Percentiles rank a stretch among this genome's conserved stretches.
Conservation (phyloP, 2,797 vertebrate species). For the Cirrhinus molitorella region DNA sequence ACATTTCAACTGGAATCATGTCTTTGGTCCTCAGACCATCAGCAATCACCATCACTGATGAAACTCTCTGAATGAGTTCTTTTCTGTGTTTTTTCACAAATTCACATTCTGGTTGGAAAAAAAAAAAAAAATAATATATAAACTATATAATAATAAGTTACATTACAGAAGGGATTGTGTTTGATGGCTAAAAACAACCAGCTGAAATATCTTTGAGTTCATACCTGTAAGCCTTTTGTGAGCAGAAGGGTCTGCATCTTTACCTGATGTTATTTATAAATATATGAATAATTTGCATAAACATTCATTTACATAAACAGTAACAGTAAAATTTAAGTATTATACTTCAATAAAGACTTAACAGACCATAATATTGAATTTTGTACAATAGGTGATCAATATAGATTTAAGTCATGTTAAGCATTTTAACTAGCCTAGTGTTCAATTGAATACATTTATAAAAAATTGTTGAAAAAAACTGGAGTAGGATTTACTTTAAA, state of each 20-base stretch:
- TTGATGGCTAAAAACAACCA: no score
- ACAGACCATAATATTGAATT: not conserved
- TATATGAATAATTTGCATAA: not conserved
- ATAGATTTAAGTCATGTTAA: not conserved
- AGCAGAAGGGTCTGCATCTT: not conserved
- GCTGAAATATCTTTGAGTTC: not conserved
- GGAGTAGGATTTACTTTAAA: not conserved
- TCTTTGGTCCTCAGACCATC: constrained; percentile 17
- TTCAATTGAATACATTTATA: not conserved
- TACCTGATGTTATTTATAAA: not conserved
- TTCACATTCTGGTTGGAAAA: constrained; percentile 4
- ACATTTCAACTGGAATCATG: constrained; percentile 34
- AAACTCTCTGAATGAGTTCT: constrained; percentile 31
- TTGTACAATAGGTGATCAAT: not conserved
- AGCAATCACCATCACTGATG: constrained; percentile 28
- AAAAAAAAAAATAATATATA: not conserved
- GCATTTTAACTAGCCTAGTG: not conserved
- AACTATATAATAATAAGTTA: no score
- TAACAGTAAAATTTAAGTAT: not conserved
- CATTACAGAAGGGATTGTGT: not conserved
- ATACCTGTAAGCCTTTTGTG: not conserved
- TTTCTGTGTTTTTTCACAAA: constrained; percentile 47
- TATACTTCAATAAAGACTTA: not conserved
- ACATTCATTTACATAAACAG: not conserved
- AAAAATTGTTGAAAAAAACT: not conserved